Percentiles rank a stretch among this genome's conserved stretches.
phyloP scores from a whole-genome alignment of 35 echinoderm and acorn worm species.

The Amphiura filiformis region DNA sequence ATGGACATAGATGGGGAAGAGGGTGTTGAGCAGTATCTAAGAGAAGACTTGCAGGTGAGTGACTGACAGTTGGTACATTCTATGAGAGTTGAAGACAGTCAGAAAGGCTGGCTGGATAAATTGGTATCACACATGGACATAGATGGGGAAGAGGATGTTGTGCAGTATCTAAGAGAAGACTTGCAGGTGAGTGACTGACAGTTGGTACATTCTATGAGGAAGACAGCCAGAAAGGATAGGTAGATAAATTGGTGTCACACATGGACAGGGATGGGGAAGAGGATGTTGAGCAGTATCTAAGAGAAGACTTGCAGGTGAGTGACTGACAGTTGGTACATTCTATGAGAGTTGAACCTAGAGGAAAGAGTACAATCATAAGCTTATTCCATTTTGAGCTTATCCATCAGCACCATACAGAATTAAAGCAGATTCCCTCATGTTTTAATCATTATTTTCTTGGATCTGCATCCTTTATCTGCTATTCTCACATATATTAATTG shows the following conservation, averaged over 20 bases:
- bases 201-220: conserved; percentile 49
- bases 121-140: neutral
- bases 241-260: neutral
- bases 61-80: too few relatives aligned
- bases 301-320: neutral
- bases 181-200: neutral
- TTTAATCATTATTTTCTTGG: too few relatives aligned
- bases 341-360: conserved; percentile 37
- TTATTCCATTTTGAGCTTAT: too few relatives aligned
- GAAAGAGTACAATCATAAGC: too few relatives aligned
- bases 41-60: neutral
- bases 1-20: neutral
- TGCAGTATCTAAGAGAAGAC: neutral
- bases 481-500: too few relatives aligned
- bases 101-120: conserved; percentile 8
- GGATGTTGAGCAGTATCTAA: neutral
- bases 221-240: conserved; percentile 6
- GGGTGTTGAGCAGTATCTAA: neutral
- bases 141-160: neutral
- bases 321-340: too few relatives aligned
- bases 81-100: conserved; percentile 32
- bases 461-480: too few relatives aligned
- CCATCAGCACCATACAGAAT: too few relatives aligned
- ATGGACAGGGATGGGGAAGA: neutral
- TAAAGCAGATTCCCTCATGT: too few relatives aligned